Base-by-base conservation (phyloP, 2,113 vertebrate species). In the Mobula hypostoma region DNA sequence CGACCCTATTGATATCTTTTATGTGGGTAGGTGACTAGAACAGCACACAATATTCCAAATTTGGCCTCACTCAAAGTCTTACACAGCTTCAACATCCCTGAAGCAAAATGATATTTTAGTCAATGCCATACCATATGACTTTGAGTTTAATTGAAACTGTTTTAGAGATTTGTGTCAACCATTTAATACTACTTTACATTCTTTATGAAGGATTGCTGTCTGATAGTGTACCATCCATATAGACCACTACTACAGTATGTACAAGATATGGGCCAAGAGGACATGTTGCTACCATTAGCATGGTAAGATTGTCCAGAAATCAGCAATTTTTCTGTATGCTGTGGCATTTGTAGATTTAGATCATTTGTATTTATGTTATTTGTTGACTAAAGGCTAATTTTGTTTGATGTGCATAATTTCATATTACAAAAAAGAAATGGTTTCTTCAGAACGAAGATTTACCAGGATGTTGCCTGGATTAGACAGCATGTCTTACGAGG, bases 251-350 rank as follows among this genome's bases (percentile, higher is more conserved):
- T 99, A 95, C 99, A 99, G 95, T 99, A 99, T 95, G 99, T 99
- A 94, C 99, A 99, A 96, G 99, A 99, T 95, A 99, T 99, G 99
- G 99, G 99, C 95, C 99, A 99, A 97, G 99, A 99, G 96, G 99
- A 99, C 96, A 99, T 99, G 98, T 97, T 99, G 95, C 98, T 99
- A 94, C 99, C 99, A 78, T 97, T 99, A 0, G 98, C 99, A 96
- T 99, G 99, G 99, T 99, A 98, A 97, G 63, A 70, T 70, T 80
- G n/a, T 36, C 36, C 80, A 32, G 2, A 83, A 58, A 83, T 85
- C 36, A 78, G 77, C 61, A 36, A 27, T 12, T 29, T 95, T 76
- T 68, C 3, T 93, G 66, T 56, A 24, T 40, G 7, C 68, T 76
- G 5, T 74, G 21, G 21, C 56, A 9, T 40, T 74, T 74, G 48